Percentiles rank a stretch among this genome's conserved stretches.
phyloP scores from a whole-genome alignment of 2,888 invertebrate species.

The Cosmia trapezina region DNA sequence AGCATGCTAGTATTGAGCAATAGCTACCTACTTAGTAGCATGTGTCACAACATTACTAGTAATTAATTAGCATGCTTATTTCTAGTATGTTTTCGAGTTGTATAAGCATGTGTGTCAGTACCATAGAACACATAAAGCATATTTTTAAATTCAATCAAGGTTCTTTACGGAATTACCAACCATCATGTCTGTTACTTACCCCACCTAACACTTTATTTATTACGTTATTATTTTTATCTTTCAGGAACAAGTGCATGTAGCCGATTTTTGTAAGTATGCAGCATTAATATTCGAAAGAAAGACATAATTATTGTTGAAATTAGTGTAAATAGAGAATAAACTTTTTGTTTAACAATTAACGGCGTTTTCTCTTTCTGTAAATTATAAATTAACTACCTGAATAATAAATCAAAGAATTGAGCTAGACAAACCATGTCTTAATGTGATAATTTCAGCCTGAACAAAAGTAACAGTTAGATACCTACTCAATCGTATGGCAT shows the following conservation, averaged over 20 bases:
- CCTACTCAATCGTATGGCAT: not conserved
- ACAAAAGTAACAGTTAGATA: not conserved
- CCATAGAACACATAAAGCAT: too few species aligned
- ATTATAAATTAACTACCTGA: not conserved
- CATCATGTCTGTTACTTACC: too few species aligned
- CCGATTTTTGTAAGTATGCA: conserved; percentile 91
- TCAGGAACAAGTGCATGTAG: conserved; percentile 93
- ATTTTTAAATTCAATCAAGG: too few species aligned
- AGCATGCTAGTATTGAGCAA: too few species aligned
- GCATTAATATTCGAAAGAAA: conserved; percentile 75
- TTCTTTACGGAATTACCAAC: too few species aligned
- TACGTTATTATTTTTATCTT: conserved; percentile 71
- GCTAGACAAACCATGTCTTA: not conserved
- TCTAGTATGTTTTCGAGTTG: too few species aligned
- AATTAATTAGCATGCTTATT: too few species aligned
- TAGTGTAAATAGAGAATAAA: conserved; percentile 40
- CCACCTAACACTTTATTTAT: too few species aligned
- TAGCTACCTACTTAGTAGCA: too few species aligned
- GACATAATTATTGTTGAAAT: conserved; percentile 21
- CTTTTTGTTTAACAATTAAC: not conserved
- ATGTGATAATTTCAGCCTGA: not conserved
- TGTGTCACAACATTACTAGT: too few species aligned
- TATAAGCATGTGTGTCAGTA: too few species aligned
- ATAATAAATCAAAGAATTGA: not conserved
- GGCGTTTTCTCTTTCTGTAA: not conserved